A percentile compares a stretch with the other conserved stretches of the same genome.
phyloP scores from a whole-genome alignment of 2,797 vertebrate genomes.

The Hypotaenidia philippensis region DNA sequence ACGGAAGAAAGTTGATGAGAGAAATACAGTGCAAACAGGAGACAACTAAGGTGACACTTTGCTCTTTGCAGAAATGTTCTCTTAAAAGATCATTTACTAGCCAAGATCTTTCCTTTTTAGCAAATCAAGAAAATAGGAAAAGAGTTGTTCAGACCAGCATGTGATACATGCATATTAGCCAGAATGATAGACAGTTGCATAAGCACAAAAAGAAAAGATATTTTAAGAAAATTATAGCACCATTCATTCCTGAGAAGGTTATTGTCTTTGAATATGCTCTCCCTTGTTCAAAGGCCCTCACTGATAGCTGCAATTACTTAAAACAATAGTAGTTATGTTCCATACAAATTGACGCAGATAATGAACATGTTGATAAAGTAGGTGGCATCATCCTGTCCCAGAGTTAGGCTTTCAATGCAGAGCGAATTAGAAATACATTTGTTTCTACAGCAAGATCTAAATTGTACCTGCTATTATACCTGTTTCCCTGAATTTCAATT shows the following conservation, averaged over 20 bases:
- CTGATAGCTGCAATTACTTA: slow-evolving; percentile 18
- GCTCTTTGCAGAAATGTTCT: not conserved
- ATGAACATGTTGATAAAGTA: slow-evolving; percentile 1
- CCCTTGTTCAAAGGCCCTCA: not conserved
- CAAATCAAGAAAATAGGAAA: not conserved
- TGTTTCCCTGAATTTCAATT: not conserved
- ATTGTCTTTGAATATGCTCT: not conserved
- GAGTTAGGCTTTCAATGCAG: not conserved
- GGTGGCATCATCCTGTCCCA: not conserved
- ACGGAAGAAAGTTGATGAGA: not conserved
- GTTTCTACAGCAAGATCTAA: slow-evolving; percentile 17
- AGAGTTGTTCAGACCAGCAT: not conserved
- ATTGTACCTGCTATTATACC: not conserved
- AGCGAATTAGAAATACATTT: not conserved
- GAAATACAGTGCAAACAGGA: not conserved
- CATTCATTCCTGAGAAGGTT: slow-evolving; percentile 13
- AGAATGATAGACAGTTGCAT: not conserved
- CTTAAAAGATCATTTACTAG: not conserved
- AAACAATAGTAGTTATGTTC: slow-evolving; percentile 24
- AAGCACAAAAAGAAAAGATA: not conserved
- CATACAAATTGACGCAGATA: not conserved
- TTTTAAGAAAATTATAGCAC: slow-evolving; percentile 29
- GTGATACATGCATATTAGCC: not conserved
- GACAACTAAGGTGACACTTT: not conserved
- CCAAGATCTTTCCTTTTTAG: not conserved